A percentile compares a stretch with the other conserved stretches of the same genome.
These are phyloP conservation scores for Leptoteleia sp. DNA, from an alignment of 1,140 invertebrate genomes.

Conservation along the genomic window DNA sequence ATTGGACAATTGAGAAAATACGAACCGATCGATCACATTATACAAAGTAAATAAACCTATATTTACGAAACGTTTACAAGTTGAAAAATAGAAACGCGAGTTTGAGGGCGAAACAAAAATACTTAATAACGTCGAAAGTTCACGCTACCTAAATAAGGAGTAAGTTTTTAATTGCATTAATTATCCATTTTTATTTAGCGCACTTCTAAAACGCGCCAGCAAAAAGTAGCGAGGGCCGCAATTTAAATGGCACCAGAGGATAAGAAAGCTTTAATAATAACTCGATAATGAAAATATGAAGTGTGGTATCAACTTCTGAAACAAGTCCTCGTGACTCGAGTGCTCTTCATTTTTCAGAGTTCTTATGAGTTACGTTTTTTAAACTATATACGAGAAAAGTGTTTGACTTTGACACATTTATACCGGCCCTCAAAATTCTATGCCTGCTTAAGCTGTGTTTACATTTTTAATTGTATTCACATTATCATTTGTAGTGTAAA, in stretches of 20 bases:
- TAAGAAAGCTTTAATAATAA: conserved; percentile 27
- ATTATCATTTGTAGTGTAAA: too few species aligned
- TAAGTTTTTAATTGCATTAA: conserved; percentile 14
- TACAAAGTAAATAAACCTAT: not conserved
- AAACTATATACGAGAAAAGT: too few species aligned
- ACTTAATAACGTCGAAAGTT: not conserved
- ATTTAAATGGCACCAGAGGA: conserved; percentile 18
- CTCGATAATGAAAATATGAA: conserved; percentile 34
- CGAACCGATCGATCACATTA: conserved; percentile 11
- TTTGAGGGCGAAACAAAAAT: not conserved
- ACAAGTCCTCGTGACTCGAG: conserved; percentile 24
- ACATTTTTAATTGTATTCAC: too few species aligned
- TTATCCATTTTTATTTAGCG: conserved; percentile 7
- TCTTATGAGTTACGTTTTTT: conserved; percentile 25
- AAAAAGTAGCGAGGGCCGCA: conserved; percentile 6
- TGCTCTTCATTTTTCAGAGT: conserved; percentile 38
- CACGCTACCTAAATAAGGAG: not conserved
- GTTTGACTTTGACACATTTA: too few species aligned
- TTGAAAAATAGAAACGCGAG: not conserved
- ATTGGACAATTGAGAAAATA: conserved; percentile 28
- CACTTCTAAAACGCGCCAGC: not conserved
- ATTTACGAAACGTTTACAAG: conserved; percentile 5
- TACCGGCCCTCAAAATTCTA: too few species aligned
- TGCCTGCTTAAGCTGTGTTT: too few species aligned
- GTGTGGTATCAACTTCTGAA: conserved; percentile 33